Evolutionary conservation across 37 sponge, comb jelly and placozoan genomes (phyloP).

Genomic region (Spongilla lacustris): DNA sequence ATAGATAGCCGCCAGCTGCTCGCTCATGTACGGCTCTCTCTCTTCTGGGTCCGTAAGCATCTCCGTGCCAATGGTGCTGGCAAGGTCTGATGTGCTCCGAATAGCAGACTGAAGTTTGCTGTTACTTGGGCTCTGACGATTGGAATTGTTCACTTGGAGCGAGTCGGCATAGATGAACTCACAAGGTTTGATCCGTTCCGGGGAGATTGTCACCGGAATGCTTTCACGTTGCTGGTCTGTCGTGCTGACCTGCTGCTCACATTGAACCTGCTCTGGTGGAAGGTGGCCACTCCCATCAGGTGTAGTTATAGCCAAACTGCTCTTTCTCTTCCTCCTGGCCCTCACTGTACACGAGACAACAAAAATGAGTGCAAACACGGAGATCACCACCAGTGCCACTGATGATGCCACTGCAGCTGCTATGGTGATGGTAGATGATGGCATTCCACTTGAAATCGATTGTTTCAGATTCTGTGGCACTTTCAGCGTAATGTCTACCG

Average conservation of each 20-base stretch:
- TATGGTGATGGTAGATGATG: neutral
- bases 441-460: neutral
- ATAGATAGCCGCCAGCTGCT: constrained; percentile 51
- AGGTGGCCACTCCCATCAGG: neutral
- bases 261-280: neutral
- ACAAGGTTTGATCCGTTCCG: neutral
- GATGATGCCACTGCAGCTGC: neutral
- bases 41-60: constrained; percentile 20
- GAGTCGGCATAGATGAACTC: neutral
- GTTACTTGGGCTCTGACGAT: neutral
- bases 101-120: neutral
- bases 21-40: constrained; percentile 27
- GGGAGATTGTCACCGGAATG: neutral
- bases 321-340: neutral
- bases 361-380: neutral
- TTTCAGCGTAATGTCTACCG: too few species aligned
- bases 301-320: neutral
- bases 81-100: constrained; percentile 72
- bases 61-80: constrained; percentile 56
- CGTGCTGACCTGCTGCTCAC: neutral
- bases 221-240: neutral
- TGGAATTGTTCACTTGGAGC: neutral
- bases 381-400: neutral
- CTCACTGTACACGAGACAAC: neutral
- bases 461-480: neutral